Conservation (phyloP, 2,888 invertebrate species). For the Drosophila formosana region DNA sequence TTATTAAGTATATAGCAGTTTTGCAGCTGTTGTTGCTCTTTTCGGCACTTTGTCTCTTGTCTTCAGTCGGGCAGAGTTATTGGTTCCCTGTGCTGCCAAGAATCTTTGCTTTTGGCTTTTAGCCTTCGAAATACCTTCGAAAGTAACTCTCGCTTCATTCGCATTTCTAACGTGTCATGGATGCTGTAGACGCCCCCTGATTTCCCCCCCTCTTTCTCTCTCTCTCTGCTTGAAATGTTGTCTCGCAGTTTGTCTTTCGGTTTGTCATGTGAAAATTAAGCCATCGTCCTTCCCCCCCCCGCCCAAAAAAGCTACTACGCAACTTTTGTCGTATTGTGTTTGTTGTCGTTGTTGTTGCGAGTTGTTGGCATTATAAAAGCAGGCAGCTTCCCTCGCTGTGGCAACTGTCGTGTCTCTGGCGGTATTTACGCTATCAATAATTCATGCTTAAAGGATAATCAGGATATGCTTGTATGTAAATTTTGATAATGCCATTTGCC, state of each 20-base stretch:
- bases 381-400: slow-evolving; percentile 11
- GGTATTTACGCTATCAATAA: slow-evolving; percentile 82
- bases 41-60: no score
- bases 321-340: slow-evolving; percentile 42
- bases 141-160: background rate
- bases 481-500: slow-evolving; percentile 79
- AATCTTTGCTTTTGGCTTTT: no score
- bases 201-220: background rate
- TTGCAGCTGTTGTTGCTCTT: no score
- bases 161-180: slow-evolving; percentile 17
- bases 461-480: slow-evolving; percentile 81
- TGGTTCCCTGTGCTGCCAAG: no score
- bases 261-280: slow-evolving; percentile 78
- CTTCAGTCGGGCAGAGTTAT: no score
- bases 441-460: slow-evolving; percentile 81
- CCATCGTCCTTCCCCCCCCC: slow-evolving; percentile 45
- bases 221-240: slow-evolving; percentile 50
- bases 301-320: slow-evolving; percentile 39
- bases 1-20: no score
- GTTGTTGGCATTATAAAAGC: slow-evolving; percentile 45
- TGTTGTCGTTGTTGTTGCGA: slow-evolving; percentile 17
- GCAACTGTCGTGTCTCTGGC: slow-evolving; percentile 59
- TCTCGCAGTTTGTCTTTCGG: slow-evolving; percentile 64
- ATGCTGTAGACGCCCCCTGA: slow-evolving; percentile 12
- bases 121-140: no score